Base-by-base conservation (phyloP, 2,888 invertebrate species). In the Eupithecia subfuscata region DNA sequence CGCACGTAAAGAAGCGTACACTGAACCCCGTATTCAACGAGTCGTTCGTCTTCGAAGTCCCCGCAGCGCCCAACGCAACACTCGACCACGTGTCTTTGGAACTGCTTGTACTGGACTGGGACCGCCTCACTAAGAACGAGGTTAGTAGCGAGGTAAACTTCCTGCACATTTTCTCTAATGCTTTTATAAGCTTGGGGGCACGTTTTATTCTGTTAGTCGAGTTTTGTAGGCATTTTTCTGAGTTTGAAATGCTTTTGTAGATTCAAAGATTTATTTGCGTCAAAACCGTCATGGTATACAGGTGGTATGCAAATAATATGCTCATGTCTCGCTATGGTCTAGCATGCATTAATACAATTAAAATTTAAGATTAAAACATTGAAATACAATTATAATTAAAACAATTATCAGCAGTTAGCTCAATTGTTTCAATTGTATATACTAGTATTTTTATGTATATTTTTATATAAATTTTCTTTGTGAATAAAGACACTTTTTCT, bases 11-110 rank as follows among this genome's bases (percentile, higher is more conserved):
- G 96, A 99, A 99, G 92, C 96, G 99, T 75, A 99, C 99, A 1
- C 95, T 99, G 84, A 99, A 98, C 95, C 99, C 99, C 0, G 99
- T 99, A 74, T 99, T 99, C 96, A 99, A 99, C 95, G 99, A 99
- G 94, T 99, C 99, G 73, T 99, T 99, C 93, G 98, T 99, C 73
- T 99, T 99, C 90, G 99, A 99, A 86, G 98, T 99, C 82, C 99
- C 98, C 25, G 96, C 97, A 70, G 96, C 94, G 34, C 94, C 94
- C 95, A 89, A 95, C 94, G 97, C 97, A 82, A 96, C 97, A 18
- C 96, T 98, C 81, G 97, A 97, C 86, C 97, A 97, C 88, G 97
- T 98, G 81, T 97, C 97, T 78, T 96, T 99, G 71, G 98, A 98
- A 89, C 97, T 98, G 89, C 95, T 98, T 81, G 96, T 98, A 77